Evolutionary conservation across 2,888 invertebrate genomes (phyloP).

Genomic region (Drosophila buzzatii): DNA sequence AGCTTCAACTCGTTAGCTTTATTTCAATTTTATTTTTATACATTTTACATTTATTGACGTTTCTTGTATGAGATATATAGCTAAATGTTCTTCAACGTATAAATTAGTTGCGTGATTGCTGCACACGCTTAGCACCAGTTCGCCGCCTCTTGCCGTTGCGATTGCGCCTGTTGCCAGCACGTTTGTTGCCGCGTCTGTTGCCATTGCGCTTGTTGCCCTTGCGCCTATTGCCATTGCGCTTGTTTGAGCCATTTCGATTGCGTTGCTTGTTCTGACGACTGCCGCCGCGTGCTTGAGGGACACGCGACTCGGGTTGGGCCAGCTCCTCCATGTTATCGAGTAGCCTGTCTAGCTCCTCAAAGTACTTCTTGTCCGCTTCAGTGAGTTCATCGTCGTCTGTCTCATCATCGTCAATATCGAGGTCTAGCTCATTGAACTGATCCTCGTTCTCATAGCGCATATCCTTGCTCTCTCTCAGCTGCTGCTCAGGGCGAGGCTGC

Average conservation of each 20-base stretch:
- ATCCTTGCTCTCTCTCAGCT: constrained; percentile 39
- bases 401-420: constrained; percentile 16
- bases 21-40: neutral
- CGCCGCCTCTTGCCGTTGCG: constrained; percentile 4
- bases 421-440: constrained; percentile 8
- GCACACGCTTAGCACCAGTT: neutral
- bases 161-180: constrained; percentile 6
- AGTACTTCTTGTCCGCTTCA: neutral
- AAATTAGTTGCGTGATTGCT: neutral
- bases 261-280: constrained; percentile 4
- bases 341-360: constrained; percentile 22
- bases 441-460: constrained; percentile 13
- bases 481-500: constrained; percentile 38
- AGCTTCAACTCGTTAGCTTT: neutral
- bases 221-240: constrained; percentile 4
- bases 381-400: neutral
- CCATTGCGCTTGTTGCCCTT: constrained; percentile 10
- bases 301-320: constrained; percentile 13
- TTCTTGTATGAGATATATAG: neutral
- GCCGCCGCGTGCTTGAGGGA: neutral
- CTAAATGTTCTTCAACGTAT: neutral
- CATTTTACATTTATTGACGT: neutral
- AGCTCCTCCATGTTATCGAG: constrained; percentile 13
- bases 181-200: constrained; percentile 5
- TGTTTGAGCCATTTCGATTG: constrained; percentile 4